Evolutionary conservation across 2,113 vertebrate species (phyloP), one percentile per base, ranked within the genome.

Genomic region (Proterorhinus semilunaris): DNA sequence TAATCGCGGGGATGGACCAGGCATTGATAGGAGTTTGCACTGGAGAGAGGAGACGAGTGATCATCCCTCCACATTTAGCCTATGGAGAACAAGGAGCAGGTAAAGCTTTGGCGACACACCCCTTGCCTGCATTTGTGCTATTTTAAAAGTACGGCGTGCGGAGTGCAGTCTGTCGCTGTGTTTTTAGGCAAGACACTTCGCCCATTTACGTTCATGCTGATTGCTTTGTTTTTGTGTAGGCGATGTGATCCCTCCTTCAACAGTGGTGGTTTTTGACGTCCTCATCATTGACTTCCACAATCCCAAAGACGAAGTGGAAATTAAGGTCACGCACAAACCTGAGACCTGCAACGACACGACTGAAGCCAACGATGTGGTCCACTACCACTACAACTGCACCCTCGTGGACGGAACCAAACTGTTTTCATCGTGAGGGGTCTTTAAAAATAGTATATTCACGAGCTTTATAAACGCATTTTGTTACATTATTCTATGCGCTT

Each of bases 271-370:
- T 76, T 99, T 99, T 0, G 91, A 98, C 0, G 86, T 99, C 43
- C 94, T 95, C 1, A 0, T 99, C 81, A 88, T 99, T 0, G 98
- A 99, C 78, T 98, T 99, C 88, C 98, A 99, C 92, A 99, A 99
- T 86, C 96, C 98, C 0, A 87, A 16, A 0, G 98, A 99, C 82
- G 58, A 75, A 0, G 94, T 99, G 85, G 89, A 91, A 27, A 84
- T 96, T 0, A 72, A 92, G 84, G 88, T 93, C 0, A 83, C 85
- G 46, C 84, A 84, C 85, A 93, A 80, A 64, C 95, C 96, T 0
- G 88, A 92, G 63, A 72, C 54, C 62, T 99, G 98, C 76, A 97
- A 95, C 0, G 10, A 88, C 68, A 96, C 94, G 17, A 87, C 93
- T 8, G 91, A 72, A 0, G 1, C 63, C 1, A 88, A 96, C 0